Evolutionary conservation across 2,113 vertebrate genomes (phyloP).

Genomic region (Cettia cetti): DNA sequence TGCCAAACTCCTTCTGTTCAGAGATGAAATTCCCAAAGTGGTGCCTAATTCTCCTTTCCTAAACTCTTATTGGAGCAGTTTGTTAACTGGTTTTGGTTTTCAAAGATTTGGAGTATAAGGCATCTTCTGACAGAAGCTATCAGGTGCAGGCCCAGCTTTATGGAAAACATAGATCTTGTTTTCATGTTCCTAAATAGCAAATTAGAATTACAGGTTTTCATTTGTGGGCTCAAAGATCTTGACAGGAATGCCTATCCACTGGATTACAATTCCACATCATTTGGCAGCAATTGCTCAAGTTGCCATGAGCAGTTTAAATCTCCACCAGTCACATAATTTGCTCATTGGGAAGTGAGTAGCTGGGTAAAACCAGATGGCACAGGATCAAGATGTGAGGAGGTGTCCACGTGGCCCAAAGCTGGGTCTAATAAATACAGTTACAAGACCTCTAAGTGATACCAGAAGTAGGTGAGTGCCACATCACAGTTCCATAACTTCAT

Average conservation of each 20-base stretch:
- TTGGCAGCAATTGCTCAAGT: neutral
- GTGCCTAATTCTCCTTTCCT: neutral
- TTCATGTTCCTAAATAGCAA: neutral
- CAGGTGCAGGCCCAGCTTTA: neutral
- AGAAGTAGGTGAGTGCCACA: neutral
- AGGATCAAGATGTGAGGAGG: neutral
- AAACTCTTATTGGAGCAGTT: neutral
- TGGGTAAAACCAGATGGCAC: neutral
- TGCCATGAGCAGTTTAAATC: conserved; percentile 15
- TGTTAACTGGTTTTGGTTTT: neutral
- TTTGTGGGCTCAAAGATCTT: neutral
- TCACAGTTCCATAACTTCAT: neutral
- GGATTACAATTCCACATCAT: neutral
- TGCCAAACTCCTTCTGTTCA: neutral
- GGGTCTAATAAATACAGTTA: neutral
- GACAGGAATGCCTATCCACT: neutral
- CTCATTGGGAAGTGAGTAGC: neutral
- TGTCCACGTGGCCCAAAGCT: neutral
- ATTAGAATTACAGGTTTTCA: conserved; percentile 9
- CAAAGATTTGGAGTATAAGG: neutral
- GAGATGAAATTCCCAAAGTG: neutral
- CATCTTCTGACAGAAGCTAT: neutral
- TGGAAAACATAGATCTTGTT: neutral
- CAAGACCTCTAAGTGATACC: neutral
- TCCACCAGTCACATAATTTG: neutral